phyloP scores from a whole-genome alignment of 1,140 invertebrate genomes.

The Mamestra configurata region DNA sequence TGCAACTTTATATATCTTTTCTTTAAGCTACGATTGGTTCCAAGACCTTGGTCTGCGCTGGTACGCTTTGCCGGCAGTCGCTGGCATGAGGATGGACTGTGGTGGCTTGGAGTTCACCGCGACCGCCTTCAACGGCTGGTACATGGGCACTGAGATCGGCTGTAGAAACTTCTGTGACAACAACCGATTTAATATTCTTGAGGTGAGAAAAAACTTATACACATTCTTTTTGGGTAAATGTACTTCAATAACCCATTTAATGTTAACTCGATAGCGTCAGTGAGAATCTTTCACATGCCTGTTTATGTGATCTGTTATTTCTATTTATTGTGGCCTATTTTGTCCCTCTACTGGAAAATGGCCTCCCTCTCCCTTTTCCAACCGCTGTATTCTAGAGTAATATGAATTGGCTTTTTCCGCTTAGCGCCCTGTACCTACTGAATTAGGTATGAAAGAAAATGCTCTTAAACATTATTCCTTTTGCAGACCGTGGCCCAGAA shows the following conservation, averaged over 20 bases:
- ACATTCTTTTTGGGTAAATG: too few relatives aligned
- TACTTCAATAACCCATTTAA: too few relatives aligned
- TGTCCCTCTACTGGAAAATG: too few relatives aligned
- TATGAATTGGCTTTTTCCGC: too few relatives aligned
- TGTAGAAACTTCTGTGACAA: conserved; percentile 96
- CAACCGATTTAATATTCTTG: conserved; percentile 95
- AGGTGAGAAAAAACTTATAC: conserved; percentile 85
- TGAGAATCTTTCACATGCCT: too few relatives aligned
- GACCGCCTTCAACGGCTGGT: conserved; percentile 98
- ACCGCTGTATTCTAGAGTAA: too few relatives aligned
- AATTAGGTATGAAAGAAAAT: too few relatives aligned
- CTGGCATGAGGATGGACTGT: conserved; percentile 97
- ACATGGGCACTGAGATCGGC: conserved; percentile 99
- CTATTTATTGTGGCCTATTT: too few relatives aligned
- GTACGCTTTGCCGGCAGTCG: conserved; percentile 96
- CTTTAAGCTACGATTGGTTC: conserved; percentile 95
- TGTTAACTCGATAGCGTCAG: too few relatives aligned
- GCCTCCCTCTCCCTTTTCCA: too few relatives aligned
- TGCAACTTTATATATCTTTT: background rate
- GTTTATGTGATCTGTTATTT: too few relatives aligned
- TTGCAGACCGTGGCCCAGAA: conserved; percentile 93
- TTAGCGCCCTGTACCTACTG: too few relatives aligned
- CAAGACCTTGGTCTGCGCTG: conserved; percentile 94
- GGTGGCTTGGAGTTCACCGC: conserved; percentile 97
- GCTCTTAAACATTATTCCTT: background rate